Conservation (phyloP, 2,888 invertebrate species). For the Thysanoteuthis rhombus region DNA sequence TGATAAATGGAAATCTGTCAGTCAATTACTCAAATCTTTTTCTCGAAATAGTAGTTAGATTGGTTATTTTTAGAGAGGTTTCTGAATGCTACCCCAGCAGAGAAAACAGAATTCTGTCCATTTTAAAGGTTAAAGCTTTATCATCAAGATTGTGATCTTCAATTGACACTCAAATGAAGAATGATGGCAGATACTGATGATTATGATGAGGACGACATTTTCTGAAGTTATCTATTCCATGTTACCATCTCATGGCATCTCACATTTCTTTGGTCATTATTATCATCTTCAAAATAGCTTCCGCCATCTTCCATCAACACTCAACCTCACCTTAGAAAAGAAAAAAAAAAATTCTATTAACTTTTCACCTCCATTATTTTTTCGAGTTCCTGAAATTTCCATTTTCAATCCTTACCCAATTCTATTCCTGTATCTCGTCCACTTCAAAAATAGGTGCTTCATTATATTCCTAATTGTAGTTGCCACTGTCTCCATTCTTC, state of each 20-base stretch:
- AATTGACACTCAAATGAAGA: background rate
- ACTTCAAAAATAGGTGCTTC: background rate
- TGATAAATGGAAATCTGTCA: no score
- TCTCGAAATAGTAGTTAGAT: no score
- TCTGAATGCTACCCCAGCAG: no score
- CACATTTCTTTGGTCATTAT: background rate
- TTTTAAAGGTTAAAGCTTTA: no score
- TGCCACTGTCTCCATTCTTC: background rate
- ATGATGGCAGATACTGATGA: background rate
- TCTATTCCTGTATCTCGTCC: background rate
- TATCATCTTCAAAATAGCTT: background rate
- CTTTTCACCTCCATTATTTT: constrained; percentile 1
- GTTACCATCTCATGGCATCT: background rate
- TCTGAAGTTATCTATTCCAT: background rate
- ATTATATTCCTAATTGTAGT: background rate
- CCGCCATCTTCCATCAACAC: background rate
- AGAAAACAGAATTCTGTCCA: no score
- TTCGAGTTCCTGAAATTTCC: background rate
- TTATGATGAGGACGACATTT: background rate
- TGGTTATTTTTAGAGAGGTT: no score
- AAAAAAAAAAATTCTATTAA: background rate
- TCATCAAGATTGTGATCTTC: background rate
- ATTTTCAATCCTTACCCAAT: constrained; percentile 12
- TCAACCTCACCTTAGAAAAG: background rate
- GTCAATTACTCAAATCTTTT: no score